phyloP scores from a whole-genome alignment of 2,797 vertebrate genomes.

The Bovichtus diacanthus region DNA sequence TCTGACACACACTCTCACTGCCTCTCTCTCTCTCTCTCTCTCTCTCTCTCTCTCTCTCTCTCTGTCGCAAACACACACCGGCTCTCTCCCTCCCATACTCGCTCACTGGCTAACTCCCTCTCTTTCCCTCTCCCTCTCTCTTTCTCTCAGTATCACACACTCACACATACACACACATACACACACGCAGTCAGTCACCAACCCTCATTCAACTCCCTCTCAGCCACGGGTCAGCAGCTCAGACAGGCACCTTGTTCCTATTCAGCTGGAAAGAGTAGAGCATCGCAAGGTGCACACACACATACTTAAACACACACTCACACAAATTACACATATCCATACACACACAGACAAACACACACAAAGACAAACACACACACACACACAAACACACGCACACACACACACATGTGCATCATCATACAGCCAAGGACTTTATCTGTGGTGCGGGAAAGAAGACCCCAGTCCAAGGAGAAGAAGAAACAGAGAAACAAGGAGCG shows the following conservation, averaged over 20 bases:
- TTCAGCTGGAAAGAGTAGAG: slow-evolving; percentile 77
- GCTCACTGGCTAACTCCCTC: slow-evolving; percentile 41
- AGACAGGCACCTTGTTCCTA: slow-evolving; percentile 79
- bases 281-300: slow-evolving; percentile 78
- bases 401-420: slow-evolving; percentile 53
- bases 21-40: slow-evolving; percentile 44
- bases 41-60: slow-evolving; percentile 49
- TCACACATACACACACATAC: slow-evolving; percentile 35
- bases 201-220: slow-evolving; percentile 83
- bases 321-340: slow-evolving; percentile 32
- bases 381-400: slow-evolving; percentile 20
- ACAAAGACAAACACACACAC: slow-evolving; percentile 27
- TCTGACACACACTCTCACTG: slow-evolving; percentile 61
- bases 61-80: slow-evolving; percentile 58
- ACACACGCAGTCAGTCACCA: slow-evolving; percentile 73
- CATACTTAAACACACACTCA: slow-evolving; percentile 25
- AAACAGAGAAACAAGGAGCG: slow-evolving; percentile 46
- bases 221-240: slow-evolving; percentile 83
- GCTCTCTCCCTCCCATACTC: slow-evolving; percentile 69
- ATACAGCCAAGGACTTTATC: slow-evolving; percentile 64
- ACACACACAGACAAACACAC: slow-evolving; percentile 42
- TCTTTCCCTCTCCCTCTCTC: slow-evolving; percentile 49
- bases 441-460: slow-evolving; percentile 60
- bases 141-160: slow-evolving; percentile 65
- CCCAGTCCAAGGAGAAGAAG: slow-evolving; percentile 54